A percentile compares a stretch with the other conserved stretches of the same genome.
Evolutionary conservation across 2,113 vertebrate genomes (phyloP).

Genomic region (Oreotrochilus melanogaster): DNA sequence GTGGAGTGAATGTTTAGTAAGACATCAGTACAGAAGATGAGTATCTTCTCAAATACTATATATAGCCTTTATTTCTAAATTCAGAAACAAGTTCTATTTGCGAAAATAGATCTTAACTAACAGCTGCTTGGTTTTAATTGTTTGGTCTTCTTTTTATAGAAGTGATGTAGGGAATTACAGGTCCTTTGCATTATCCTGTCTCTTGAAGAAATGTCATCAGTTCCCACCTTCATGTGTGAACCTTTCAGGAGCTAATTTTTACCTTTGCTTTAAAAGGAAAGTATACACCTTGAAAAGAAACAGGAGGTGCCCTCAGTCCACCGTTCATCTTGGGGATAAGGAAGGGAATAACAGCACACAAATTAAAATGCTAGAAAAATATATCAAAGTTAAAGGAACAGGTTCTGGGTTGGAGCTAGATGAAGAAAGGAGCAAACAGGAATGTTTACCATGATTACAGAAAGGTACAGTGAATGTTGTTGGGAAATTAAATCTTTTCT

Average conservation of each 20-base stretch:
- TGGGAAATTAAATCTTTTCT: not conserved
- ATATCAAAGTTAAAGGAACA: not conserved
- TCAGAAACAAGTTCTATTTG: slow-evolving; percentile 54
- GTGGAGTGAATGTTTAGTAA: slow-evolving; percentile 54
- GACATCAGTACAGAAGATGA: slow-evolving; percentile 60
- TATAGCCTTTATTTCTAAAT: slow-evolving; percentile 65
- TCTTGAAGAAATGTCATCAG: not conserved
- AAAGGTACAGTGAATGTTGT: not conserved
- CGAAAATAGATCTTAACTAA: slow-evolving; percentile 55
- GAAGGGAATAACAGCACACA: not conserved
- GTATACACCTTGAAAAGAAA: not conserved
- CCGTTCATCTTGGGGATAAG: not conserved
- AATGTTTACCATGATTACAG: not conserved
- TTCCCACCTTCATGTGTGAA: not conserved
- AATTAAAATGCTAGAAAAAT: not conserved
- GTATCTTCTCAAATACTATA: slow-evolving; percentile 60
- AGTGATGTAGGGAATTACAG: slow-evolving; percentile 45
- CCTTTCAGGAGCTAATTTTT: slow-evolving; percentile 35
- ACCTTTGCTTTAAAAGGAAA: not conserved
- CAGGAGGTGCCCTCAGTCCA: not conserved
- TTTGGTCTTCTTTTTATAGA: slow-evolving; percentile 42
- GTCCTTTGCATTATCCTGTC: slow-evolving; percentile 30
- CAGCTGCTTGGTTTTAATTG: slow-evolving; percentile 63
- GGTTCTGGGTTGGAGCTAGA: not conserved
- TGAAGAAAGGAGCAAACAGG: not conserved